Evolutionary conservation across 2,113 vertebrate species (phyloP).

Genomic region (Pollimyrus isidori): DNA sequence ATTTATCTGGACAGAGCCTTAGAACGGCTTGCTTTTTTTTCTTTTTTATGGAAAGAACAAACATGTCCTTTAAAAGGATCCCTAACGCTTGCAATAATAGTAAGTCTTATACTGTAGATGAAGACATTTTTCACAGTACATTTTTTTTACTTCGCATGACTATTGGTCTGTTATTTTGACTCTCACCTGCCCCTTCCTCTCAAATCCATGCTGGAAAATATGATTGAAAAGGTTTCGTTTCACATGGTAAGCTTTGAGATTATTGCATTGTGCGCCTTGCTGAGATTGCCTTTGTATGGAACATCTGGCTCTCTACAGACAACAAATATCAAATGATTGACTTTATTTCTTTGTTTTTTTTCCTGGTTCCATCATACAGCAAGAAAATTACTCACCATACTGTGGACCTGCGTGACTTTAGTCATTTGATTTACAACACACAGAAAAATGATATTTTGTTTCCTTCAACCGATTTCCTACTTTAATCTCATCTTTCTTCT

Average conservation of each 20-base stretch:
- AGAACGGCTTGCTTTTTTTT: background rate
- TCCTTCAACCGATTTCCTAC: background rate
- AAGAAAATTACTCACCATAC: constrained; percentile 1
- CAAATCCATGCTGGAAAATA: background rate
- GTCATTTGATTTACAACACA: background rate
- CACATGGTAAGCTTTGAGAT: constrained; percentile 5
- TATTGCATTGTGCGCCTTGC: constrained; percentile 8
- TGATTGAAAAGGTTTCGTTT: constrained; percentile 11
- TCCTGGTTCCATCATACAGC: background rate
- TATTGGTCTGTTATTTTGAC: background rate
- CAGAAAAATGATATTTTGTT: background rate
- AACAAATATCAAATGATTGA: constrained; percentile 20
- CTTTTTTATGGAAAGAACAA: background rate
- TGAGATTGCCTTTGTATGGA: constrained; percentile 4
- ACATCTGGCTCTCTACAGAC: constrained; percentile 15
- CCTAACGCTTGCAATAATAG: background rate
- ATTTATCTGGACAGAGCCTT: background rate
- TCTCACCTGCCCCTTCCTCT: background rate
- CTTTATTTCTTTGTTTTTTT: constrained; percentile 9
- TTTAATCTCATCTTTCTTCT: constrained; percentile 4
- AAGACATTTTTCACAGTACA: background rate
- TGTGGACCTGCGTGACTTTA: background rate
- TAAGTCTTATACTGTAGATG: background rate
- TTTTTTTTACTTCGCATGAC: background rate
- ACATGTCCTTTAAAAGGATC: background rate